A percentile compares a stretch with the other conserved stretches of the same genome.
Evolutionary conservation across 2,888 invertebrate species (phyloP).

Genomic region (Keiferia lycopersicella): DNA sequence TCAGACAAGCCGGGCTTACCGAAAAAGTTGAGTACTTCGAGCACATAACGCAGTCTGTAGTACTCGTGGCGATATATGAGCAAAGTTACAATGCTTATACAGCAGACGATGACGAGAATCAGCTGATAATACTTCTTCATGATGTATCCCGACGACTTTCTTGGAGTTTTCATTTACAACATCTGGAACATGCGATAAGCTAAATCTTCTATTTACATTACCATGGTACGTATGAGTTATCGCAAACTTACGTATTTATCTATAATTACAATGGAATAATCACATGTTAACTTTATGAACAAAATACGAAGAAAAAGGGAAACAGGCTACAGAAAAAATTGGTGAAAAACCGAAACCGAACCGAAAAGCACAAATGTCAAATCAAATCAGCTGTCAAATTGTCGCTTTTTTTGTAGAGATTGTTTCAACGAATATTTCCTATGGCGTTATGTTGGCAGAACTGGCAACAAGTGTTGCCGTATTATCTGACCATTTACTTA

Average conservation of each 20-base stretch:
- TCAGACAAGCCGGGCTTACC: conserved; percentile 84
- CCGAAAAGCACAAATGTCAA: no score
- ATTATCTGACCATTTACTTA: no score
- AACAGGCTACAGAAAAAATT: no score
- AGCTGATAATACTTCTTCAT: conserved; percentile 94
- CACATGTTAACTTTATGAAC: background rate
- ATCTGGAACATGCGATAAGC: conserved; percentile 37
- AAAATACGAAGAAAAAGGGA: no score
- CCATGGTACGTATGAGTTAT: background rate
- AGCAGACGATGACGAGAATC: conserved; percentile 85
- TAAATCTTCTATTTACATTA: background rate
- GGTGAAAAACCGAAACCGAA: no score
- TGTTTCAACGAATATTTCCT: no score
- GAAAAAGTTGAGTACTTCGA: conserved; percentile 93
- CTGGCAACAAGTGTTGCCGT: no score
- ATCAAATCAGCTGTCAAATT: no score
- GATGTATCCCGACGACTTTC: conserved; percentile 60
- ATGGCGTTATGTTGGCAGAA: no score
- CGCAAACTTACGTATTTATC: conserved; percentile 12
- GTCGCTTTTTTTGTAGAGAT: no score
- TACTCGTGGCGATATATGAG: conserved; percentile 93
- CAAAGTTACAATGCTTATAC: conserved; percentile 87
- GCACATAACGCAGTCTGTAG: conserved; percentile 89
- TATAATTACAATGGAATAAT: conserved; percentile 3
- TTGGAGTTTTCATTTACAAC: conserved; percentile 68